A percentile compares a stretch with the other conserved stretches of the same genome.
These are phyloP conservation scores for Pseudocheirus occidentalis DNA, from an alignment of 2,797 vertebrate species.

Conservation along the genomic window DNA sequence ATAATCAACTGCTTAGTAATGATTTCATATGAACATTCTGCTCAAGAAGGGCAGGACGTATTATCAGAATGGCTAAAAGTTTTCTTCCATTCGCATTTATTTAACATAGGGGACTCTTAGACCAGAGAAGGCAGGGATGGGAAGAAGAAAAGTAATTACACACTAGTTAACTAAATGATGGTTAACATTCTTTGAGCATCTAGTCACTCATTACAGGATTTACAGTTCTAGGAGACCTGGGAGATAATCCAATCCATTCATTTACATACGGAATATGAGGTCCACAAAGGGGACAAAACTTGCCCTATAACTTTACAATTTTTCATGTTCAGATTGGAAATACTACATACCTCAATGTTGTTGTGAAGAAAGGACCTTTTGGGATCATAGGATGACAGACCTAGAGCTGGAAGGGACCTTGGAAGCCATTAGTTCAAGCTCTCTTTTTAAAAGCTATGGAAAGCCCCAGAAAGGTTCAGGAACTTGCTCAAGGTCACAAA, in stretches of 20 bases:
- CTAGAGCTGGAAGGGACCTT: background rate
- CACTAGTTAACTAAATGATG: background rate
- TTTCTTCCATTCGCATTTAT: background rate
- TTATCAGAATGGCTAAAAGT: background rate
- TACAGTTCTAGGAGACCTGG: background rate
- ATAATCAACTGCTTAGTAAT: background rate
- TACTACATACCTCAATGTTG: background rate
- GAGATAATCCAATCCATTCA: background rate
- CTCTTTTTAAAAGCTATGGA: background rate
- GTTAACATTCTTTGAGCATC: background rate
- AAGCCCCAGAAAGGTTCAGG: background rate
- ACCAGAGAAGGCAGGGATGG: background rate
- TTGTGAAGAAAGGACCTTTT: background rate
- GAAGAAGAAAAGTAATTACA: background rate
- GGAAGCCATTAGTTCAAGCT: background rate
- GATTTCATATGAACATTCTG: background rate
- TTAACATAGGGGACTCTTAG: background rate
- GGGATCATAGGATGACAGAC: background rate
- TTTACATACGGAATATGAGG: background rate
- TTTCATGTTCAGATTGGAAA: background rate
- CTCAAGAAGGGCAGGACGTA: background rate
- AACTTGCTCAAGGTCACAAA: background rate
- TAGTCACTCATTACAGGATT: background rate
- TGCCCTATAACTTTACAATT: background rate
- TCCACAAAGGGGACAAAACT: background rate